These are phyloP conservation scores for Dryobota labecula DNA, from an alignment of 2,888 invertebrate species.

Conservation along the genomic window DNA sequence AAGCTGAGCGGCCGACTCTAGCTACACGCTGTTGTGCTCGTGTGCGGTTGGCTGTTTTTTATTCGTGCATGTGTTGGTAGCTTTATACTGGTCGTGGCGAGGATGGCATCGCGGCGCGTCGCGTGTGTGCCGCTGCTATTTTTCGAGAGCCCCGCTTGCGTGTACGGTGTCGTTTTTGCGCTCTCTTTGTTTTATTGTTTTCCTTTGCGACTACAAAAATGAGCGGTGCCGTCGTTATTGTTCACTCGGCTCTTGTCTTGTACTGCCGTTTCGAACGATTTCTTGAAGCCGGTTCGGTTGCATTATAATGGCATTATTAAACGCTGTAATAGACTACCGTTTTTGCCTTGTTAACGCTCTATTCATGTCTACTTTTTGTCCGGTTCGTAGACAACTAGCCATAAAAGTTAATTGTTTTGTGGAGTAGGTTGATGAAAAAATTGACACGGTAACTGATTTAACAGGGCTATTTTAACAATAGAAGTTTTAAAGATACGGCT, in stretches of 20 bases:
- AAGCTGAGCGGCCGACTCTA: conserved; percentile 67
- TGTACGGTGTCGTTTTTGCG: conserved; percentile 83
- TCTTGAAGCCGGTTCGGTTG: conserved; percentile 72
- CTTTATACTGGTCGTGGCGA: conserved; percentile 70
- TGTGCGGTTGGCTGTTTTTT: conserved; percentile 78
- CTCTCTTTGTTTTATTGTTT: conserved; percentile 87
- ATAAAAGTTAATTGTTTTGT: conserved; percentile 74
- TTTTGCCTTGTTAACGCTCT: conserved; percentile 81
- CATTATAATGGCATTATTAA: conserved; percentile 79
- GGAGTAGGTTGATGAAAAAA: conserved; percentile 68
- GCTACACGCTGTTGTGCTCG: conserved; percentile 71
- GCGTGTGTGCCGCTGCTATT: conserved; percentile 77
- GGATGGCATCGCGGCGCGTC: conserved; percentile 73
- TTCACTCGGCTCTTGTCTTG: conserved; percentile 79
- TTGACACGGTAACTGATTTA: conserved; percentile 71
- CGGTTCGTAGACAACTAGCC: conserved; percentile 64
- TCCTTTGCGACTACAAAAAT: conserved; percentile 83
- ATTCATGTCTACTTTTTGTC: conserved; percentile 77
- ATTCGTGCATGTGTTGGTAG: conserved; percentile 75
- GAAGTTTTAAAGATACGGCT: conserved; percentile 74
- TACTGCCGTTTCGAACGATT: conserved; percentile 73
- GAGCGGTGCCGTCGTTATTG: conserved; percentile 83
- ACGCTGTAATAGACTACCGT: conserved; percentile 73
- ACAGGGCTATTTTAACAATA: conserved; percentile 72
- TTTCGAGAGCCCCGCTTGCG: conserved; percentile 85